Evolutionary conservation across 1,140 invertebrate genomes (phyloP).

Genomic region (Drosophila willistoni): DNA sequence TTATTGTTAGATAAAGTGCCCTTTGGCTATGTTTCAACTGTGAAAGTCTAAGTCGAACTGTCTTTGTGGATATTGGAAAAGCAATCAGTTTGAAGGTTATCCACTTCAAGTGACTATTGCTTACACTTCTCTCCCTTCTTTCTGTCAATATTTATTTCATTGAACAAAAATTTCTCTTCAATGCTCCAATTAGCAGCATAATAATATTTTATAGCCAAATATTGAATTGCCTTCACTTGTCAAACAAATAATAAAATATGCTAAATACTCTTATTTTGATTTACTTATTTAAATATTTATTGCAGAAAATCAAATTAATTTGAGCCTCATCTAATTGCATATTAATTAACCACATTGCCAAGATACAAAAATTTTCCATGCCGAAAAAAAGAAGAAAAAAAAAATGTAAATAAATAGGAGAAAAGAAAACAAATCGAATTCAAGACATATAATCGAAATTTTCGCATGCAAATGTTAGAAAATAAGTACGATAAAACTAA

Average conservation of each 20-base stretch:
- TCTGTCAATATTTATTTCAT: neutral
- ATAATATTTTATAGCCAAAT: constrained; percentile 22
- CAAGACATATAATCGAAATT: constrained; percentile 27
- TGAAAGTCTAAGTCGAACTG: too few species aligned
- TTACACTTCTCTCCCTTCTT: neutral
- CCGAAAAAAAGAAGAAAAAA: too few species aligned
- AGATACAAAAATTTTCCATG: constrained; percentile 44
- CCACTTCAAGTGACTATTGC: too few species aligned
- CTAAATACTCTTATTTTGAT: constrained; percentile 26
- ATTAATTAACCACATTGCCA: constrained; percentile 34
- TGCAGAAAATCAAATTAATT: constrained; percentile 41
- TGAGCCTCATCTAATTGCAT: constrained; percentile 27
- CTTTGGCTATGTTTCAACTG: too few species aligned
- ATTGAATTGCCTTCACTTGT: constrained; percentile 12
- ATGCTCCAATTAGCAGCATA: constrained; percentile 33
- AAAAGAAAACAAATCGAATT: constrained; percentile 1
- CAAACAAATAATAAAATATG: constrained; percentile 45
- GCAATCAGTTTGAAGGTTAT: too few species aligned
- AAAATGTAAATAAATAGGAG: neutral
- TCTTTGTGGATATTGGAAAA: too few species aligned
- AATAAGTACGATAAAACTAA: constrained; percentile 26
- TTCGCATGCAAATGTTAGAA: constrained; percentile 53
- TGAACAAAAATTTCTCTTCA: constrained; percentile 13
- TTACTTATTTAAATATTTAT: constrained; percentile 22
- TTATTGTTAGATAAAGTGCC: too few species aligned